Evolutionary conservation across 2,888 invertebrate genomes (phyloP).

Genomic region (Nomada flava): DNA sequence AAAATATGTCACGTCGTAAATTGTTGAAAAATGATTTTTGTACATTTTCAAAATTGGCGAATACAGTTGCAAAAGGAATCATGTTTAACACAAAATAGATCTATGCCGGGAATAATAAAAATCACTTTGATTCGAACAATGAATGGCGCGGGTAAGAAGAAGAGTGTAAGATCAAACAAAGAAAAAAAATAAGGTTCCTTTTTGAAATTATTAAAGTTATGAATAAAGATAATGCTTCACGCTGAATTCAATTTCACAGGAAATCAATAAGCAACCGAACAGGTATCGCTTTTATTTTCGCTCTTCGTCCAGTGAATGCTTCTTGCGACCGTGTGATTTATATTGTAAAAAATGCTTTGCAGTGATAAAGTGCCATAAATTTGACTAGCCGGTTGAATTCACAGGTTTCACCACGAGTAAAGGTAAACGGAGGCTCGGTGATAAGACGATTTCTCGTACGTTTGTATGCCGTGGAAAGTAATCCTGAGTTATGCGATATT

Average conservation of each 20-base stretch:
- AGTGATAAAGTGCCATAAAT: slow-evolving; percentile 61
- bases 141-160: no score
- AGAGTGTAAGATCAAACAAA: no score
- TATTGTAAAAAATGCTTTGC: slow-evolving; percentile 26
- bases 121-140: no score
- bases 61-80: no score
- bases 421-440: slow-evolving; percentile 58
- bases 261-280: background rate
- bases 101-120: no score
- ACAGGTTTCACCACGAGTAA: slow-evolving; percentile 52
- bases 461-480: slow-evolving; percentile 66
- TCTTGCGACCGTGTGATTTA: slow-evolving; percentile 18
- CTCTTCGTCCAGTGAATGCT: slow-evolving; percentile 7
- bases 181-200: no score
- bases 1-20: no score
- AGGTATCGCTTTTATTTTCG: slow-evolving; percentile 8
- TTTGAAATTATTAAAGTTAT: background rate
- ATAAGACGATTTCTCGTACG: slow-evolving; percentile 70
- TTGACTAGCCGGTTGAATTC: slow-evolving; percentile 44
- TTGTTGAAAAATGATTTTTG: no score
- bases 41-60: no score
- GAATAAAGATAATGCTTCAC: background rate
- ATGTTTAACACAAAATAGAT: no score
- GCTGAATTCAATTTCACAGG: background rate
- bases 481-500: slow-evolving; percentile 72